Evolutionary conservation across 2,797 vertebrate species (phyloP).

Genomic region (Aeoliscus strigatus): DNA sequence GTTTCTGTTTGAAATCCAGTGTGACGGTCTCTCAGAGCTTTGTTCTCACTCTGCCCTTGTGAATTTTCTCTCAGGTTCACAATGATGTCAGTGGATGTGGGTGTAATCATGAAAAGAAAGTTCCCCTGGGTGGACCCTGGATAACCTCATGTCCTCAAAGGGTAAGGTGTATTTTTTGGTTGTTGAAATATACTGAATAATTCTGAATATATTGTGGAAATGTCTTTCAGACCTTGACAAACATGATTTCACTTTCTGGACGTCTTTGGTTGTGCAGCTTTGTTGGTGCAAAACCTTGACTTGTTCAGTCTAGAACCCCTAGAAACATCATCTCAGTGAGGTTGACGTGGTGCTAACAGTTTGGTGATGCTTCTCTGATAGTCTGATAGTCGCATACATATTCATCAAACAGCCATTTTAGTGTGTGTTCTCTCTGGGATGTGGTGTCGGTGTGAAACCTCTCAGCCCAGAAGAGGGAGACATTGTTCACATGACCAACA

Average conservation of each 20-base stretch:
- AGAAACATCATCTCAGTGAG: not conserved
- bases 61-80: constrained; percentile 21
- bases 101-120: constrained; percentile 22
- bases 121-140: constrained; percentile 42
- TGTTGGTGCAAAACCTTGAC: constrained; percentile 2
- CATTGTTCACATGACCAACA: constrained; percentile 28
- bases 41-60: constrained; percentile 3
- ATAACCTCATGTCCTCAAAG: constrained; percentile 13
- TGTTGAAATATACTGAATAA: not conserved
- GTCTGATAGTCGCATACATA: not conserved
- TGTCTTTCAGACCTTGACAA: not conserved
- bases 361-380: no score
- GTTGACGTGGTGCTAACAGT: not conserved
- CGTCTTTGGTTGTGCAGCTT: not conserved
- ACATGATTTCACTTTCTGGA: not conserved
- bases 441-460: no score
- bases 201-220: not conserved
- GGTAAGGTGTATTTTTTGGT: constrained; percentile 27
- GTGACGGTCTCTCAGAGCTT: no score
- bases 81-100: constrained; percentile 27
- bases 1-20: not conserved
- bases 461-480: constrained; percentile 53
- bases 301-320: not conserved
- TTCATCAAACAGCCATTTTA: not conserved
- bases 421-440: no score